A percentile compares a stretch with the other conserved stretches of the same genome.
Evolutionary conservation across 2,888 invertebrate species (phyloP).

Genomic region (Eudemis profundana): DNA sequence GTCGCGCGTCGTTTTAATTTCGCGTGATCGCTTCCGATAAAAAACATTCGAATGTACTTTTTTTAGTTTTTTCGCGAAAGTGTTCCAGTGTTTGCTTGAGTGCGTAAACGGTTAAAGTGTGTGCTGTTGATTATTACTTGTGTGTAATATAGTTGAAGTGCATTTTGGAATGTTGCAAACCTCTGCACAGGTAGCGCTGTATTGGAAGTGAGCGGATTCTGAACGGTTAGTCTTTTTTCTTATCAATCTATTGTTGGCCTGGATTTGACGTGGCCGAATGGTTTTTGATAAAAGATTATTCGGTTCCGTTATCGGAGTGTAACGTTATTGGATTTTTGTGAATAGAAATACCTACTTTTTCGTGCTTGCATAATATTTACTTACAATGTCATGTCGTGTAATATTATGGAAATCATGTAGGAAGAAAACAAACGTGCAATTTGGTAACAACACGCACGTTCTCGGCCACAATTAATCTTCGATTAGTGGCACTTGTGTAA

Average conservation of each 20-base stretch:
- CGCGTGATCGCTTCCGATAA: conserved; percentile 75
- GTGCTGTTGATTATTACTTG: conserved; percentile 53
- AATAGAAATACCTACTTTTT: conserved; percentile 32
- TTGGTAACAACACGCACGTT: conserved; percentile 28
- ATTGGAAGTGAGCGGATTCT: conserved; percentile 65
- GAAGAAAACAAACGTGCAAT: conserved; percentile 35
- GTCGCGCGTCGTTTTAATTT: conserved; percentile 50
- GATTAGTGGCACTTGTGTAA: conserved; percentile 53
- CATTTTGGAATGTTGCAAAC: conserved; percentile 76
- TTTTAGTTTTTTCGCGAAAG: conserved; percentile 62
- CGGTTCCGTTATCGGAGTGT: conserved; percentile 45
- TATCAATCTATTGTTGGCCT: conserved; percentile 59
- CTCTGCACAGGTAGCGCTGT: conserved; percentile 59
- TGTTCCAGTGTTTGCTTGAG: conserved; percentile 60
- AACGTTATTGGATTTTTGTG: conserved; percentile 50
- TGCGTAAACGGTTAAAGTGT: conserved; percentile 60
- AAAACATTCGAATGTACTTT: conserved; percentile 68
- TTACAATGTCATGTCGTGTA: conserved; percentile 11
- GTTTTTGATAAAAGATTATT: conserved; percentile 52
- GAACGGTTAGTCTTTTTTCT: conserved; percentile 68
- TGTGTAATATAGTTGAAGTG: conserved; percentile 53
- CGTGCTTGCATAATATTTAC: conserved; percentile 14
- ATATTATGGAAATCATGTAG: conserved; percentile 13
- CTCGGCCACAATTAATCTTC: conserved; percentile 42
- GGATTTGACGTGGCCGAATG: conserved; percentile 55